Conservation (phyloP, 1,140 invertebrate species). For the Drosophila busckii region DNA sequence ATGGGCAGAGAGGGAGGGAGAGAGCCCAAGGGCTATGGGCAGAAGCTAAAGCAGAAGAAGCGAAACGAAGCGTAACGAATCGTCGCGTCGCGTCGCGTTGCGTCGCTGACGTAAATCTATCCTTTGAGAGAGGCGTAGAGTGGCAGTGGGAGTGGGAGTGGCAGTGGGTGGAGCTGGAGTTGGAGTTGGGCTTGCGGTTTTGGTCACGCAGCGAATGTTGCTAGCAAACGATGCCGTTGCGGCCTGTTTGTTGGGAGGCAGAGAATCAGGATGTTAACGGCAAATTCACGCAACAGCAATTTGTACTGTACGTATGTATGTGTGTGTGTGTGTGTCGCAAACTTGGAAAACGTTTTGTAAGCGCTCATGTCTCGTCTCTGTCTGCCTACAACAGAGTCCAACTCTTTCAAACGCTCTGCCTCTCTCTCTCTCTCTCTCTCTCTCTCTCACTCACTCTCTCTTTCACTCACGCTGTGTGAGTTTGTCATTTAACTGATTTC, state of each 20-base stretch:
- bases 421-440: background rate
- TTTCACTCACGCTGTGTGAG: slow-evolving; percentile 20
- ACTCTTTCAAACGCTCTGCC: background rate
- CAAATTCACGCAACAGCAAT: slow-evolving; percentile 27
- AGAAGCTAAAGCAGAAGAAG: too few species aligned
- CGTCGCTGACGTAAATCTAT: slow-evolving; percentile 26
- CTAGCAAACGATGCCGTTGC: slow-evolving; percentile 24
- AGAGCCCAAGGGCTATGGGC: too few species aligned
- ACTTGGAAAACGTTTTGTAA: slow-evolving; percentile 54
- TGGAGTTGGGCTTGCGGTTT: background rate
- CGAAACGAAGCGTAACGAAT: too few species aligned
- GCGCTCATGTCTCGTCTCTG: slow-evolving; percentile 35
- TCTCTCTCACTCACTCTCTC: slow-evolving; percentile 24
- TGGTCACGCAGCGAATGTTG: slow-evolving; percentile 35
- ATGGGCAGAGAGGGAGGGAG: too few species aligned
- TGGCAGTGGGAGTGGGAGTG: background rate
- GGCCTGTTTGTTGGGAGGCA: slow-evolving; percentile 14
- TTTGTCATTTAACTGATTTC: slow-evolving; percentile 53
- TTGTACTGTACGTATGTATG: too few species aligned
- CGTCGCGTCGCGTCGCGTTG: too few species aligned
- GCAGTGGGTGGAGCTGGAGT: too few species aligned
- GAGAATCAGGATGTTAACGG: slow-evolving; percentile 7
- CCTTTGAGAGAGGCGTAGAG: too few species aligned
- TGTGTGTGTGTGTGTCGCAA: slow-evolving; percentile 27
- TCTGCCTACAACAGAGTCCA: slow-evolving; percentile 13